Base-by-base conservation (phyloP, 1,140 invertebrate species). In the Sitodiplosis mosellana region DNA sequence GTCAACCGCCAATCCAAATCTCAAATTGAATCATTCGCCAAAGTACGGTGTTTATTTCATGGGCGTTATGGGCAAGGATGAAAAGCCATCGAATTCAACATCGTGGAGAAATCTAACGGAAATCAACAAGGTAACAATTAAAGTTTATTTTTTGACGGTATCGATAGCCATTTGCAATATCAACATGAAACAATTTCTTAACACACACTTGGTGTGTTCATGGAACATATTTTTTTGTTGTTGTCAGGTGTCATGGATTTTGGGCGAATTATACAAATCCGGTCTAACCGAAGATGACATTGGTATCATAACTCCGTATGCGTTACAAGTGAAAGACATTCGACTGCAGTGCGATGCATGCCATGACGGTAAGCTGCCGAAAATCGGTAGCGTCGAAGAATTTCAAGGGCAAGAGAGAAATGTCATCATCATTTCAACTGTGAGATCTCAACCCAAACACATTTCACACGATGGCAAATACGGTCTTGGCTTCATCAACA, bases 301-400 rank as follows among this genome's bases (percentile, higher is more conserved):
- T 59, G 92, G 92, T 5, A 81, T 98, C 50, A 87, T 98, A 47
- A 85, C 90, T 6, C 91, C 92, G 0, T 98, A 98, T 64, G 66
- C 78, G 49, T 87, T 87, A 63, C 93, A 97, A 73, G 87, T 87
- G 63, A 61, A 56, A 51, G 49, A 51, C 38, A 38, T 62, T 14
- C 48, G 55, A 3, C 54, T n/a, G 14, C 47, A 63, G 43, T 63
- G 63, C 18, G 47, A 54, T 10, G 65, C 69, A 15, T 73, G 78
- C 12, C 69, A 83, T 51, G 71, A 78, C n/a, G 59, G 78, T 7
- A 60, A 69, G 15, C 58, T 75, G 49, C 83, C 85, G 2, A 89
- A 93, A 74, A 74, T 95, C 36, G 91, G 89, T 0, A 87, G 85
- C 7, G 88, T 94, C 1, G 92, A 97, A 72, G 91, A 96, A 61